These are phyloP conservation scores for Poicephalus meyeri DNA, from an alignment of 2,113 vertebrate genomes.

Conservation along the genomic window DNA sequence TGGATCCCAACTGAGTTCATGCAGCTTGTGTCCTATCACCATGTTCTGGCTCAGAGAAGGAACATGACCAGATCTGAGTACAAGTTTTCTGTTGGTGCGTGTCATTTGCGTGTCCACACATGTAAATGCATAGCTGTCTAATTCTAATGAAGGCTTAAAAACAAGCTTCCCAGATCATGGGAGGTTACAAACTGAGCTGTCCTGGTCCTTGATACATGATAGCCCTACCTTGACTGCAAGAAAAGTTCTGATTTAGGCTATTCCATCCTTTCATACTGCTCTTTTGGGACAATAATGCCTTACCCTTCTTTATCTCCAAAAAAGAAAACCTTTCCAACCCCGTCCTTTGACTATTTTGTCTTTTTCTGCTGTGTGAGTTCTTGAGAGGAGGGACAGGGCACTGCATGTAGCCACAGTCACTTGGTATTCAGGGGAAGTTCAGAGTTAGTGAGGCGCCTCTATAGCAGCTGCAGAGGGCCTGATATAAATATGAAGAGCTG, in stretches of 20 bases:
- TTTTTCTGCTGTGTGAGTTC: neutral
- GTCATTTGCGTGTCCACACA: neutral
- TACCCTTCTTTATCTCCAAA: neutral
- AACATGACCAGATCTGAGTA: accelerated
- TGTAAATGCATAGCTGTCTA: neutral
- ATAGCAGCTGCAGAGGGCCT: constrained; percentile 62
- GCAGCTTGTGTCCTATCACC: neutral
- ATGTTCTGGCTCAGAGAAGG: accelerated
- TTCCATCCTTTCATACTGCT: neutral
- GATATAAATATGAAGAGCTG: constrained; percentile 59
- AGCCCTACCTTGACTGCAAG: neutral
- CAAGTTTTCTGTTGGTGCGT: neutral
- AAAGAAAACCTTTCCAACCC: neutral
- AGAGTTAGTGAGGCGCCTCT: constrained; percentile 61
- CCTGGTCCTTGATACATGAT: neutral
- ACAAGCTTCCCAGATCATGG: neutral
- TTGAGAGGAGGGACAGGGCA: neutral
- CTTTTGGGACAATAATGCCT: neutral
- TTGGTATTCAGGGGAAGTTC: constrained; percentile 57
- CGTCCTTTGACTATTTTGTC: neutral
- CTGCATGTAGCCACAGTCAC: neutral
- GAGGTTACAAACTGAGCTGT: neutral
- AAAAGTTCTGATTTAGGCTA: neutral
- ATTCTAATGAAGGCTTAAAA: neutral
- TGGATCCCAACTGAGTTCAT: neutral